Percentiles rank a stretch among this genome's conserved stretches.
Evolutionary conservation across 2,888 invertebrate species (phyloP).

Genomic region (Lathronympha strigana): DNA sequence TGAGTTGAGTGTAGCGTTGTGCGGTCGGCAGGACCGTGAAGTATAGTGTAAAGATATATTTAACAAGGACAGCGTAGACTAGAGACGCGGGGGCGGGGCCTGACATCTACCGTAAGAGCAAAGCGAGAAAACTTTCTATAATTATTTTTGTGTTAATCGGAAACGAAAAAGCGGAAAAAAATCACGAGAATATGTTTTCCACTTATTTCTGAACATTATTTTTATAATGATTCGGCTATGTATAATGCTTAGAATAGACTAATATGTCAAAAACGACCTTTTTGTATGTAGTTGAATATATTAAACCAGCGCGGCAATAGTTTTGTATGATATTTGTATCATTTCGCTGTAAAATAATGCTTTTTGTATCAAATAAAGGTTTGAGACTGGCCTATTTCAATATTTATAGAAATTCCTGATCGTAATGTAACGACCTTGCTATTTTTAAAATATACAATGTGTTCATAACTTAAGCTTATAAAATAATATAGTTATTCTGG

Average conservation of each 20-base stretch:
- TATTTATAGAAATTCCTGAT: background rate
- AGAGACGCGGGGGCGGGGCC: slow-evolving; percentile 20
- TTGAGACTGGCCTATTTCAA: background rate
- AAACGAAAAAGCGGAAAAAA: background rate
- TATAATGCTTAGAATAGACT: no score
- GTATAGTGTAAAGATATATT: slow-evolving; percentile 34
- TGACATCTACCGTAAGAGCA: no score
- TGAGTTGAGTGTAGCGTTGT: background rate
- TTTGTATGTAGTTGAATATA: no score
- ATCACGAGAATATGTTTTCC: no score
- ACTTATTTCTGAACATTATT: background rate
- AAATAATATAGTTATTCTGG: background rate
- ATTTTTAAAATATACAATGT: background rate
- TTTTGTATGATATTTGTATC: background rate
- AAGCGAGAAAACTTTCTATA: no score
- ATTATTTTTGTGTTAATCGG: no score
- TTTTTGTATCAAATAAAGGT: background rate
- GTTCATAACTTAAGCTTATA: background rate
- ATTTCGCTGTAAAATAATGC: background rate
- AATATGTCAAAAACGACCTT: background rate
- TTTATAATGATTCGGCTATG: background rate
- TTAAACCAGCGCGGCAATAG: no score
- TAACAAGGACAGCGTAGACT: slow-evolving; percentile 22
- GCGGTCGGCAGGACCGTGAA: slow-evolving; percentile 2
- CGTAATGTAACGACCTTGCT: background rate